Conservation (phyloP, 2,113 vertebrate species). For the Barbus barbus region DNA sequence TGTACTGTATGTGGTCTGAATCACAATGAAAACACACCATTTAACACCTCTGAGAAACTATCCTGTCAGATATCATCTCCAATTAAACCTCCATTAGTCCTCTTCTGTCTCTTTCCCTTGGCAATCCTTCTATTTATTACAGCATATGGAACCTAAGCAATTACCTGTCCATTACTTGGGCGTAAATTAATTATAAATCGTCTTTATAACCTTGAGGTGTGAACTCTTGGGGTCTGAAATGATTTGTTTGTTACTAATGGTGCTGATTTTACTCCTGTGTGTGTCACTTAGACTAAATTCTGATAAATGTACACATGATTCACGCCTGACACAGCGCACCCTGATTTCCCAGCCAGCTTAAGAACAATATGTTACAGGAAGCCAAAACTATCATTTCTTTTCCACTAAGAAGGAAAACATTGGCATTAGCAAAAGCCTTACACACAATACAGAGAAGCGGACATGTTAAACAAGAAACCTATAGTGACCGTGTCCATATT, state of each 20-base stretch:
- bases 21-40: conserved; percentile 58
- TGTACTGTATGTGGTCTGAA: conserved; percentile 60
- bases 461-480: conserved; percentile 1
- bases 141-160: conserved; percentile 29
- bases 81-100: conserved; percentile 46
- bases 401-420: conserved; percentile 28
- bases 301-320: conserved; percentile 33
- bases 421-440: not conserved
- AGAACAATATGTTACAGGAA: conserved; percentile 13
- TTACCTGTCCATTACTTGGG: conserved; percentile 48
- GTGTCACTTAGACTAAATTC: conserved; percentile 19
- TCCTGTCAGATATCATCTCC: conserved; percentile 66
- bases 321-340: conserved; percentile 15
- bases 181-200: conserved; percentile 49
- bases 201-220: conserved; percentile 46
- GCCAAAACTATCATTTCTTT: conserved; percentile 5
- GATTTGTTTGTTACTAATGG: conserved; percentile 48
- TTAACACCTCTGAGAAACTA: conserved; percentile 59
- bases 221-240: conserved; percentile 25
- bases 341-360: conserved; percentile 16
- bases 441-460: not conserved
- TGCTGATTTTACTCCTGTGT: conserved; percentile 39
- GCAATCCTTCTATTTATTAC: conserved; percentile 36
- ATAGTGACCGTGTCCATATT: not conserved
- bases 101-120: conserved; percentile 17